Evolutionary conservation across 2,888 invertebrate genomes (phyloP), one percentile per base, ranked within the genome.

Genomic region (Dasysyrphus tricinctus): DNA sequence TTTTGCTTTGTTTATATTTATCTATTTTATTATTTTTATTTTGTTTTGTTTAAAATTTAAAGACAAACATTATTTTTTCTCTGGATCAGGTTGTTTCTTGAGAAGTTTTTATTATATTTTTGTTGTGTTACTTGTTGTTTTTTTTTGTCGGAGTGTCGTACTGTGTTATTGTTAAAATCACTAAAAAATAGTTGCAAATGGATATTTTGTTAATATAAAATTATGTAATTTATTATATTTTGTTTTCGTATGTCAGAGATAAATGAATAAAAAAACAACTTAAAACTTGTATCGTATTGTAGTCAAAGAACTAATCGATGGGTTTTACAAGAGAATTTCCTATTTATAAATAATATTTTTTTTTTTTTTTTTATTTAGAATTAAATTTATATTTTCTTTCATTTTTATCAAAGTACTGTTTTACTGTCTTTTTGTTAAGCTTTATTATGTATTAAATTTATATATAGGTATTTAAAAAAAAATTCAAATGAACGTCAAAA

Each of bases 281-380:
- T 67, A 74, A 70, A 56, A 74, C 63, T 78, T 65, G 32, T 51
- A 80, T 72, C 19, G 49, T 63, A 59, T 75, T 74, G 72, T 63
- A 86, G 82, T 74, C 80, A 80, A 88, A 88, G 79, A 88, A 88
- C 87, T 88, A 87, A 87, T 88, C 88, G 88, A 88, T 88, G 88
- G 88, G 88, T 88, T 88, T 87, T 73, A 76, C 84, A 75, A 77
- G 81, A 78, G 74, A 80, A 74, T 81, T 63, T 81, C 51, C 81
- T 78, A 77, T 81, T 81, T 63, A 59, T 67, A 75, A 63, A 76
- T 70, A 51, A 37, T 57, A 49, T 47, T 59, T 74, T 74, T 67
- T 8, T 59, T 67, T 8, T 59, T 54, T 39, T 44, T 51, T 69
- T 19, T 69, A 39, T 69, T 69, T 69, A 69, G 39, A 39, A 54